Conservation (phyloP, 2,113 vertebrate genomes). For the Muscicapa adusta region DNA sequence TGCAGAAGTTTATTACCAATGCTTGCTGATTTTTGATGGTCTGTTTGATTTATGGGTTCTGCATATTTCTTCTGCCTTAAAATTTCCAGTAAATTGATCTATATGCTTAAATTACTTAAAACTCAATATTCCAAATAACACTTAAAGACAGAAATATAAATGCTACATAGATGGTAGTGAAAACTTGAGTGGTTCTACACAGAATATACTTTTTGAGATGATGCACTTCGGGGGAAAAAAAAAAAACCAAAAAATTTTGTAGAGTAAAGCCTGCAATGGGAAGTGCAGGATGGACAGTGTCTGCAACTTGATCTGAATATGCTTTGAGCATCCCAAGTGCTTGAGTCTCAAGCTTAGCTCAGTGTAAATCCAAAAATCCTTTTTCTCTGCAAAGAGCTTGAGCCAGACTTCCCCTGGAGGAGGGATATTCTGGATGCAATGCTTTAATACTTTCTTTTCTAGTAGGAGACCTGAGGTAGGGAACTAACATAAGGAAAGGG, state of each 20-base stretch:
- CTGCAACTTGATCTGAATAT: not conserved
- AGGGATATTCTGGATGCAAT: not conserved
- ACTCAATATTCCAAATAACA: no score
- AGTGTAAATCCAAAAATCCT: conserved; percentile 30
- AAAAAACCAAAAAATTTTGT: not conserved
- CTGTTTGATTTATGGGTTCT: not conserved
- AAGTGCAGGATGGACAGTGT: not conserved
- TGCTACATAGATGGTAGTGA: not conserved
- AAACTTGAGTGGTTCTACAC: not conserved
- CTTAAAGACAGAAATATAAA: no score
- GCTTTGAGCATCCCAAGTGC: not conserved
- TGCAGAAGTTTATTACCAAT: not conserved
- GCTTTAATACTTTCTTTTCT: not conserved
- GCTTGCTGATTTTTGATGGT: not conserved
- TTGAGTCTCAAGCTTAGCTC: conserved; percentile 6
- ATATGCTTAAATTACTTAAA: no score
- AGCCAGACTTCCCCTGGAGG: not conserved
- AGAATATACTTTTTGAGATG: not conserved
- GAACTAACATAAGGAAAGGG: not conserved
- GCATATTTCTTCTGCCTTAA: no score
- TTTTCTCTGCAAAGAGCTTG: not conserved
- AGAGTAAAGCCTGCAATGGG: not conserved
- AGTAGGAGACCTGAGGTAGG: not conserved
- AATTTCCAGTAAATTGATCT: no score
- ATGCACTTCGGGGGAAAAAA: not conserved